Evolutionary conservation across 1,140 invertebrate genomes (phyloP).

Genomic region (Drosophila rufa): DNA sequence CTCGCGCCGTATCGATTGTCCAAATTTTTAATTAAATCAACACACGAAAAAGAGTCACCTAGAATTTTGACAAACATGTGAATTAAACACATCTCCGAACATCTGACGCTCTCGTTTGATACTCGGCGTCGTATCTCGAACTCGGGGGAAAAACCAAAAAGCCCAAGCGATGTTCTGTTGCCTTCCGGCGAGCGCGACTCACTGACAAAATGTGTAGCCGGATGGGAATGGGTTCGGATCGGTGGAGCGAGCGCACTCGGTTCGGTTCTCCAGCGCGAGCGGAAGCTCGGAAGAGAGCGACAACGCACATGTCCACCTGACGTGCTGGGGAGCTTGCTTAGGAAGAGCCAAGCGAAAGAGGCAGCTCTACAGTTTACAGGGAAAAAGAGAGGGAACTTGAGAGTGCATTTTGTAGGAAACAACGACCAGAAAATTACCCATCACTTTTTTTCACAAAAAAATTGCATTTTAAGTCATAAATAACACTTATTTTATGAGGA

Average conservation of each 20-base stretch:
- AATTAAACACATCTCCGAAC: slow-evolving; percentile 40
- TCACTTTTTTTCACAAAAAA: neutral
- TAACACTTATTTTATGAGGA: too few species aligned
- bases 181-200: slow-evolving; percentile 37
- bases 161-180: slow-evolving; percentile 41
- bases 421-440: neutral
- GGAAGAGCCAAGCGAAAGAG: slow-evolving; percentile 8
- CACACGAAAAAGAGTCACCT: slow-evolving; percentile 19
- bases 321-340: slow-evolving; percentile 6
- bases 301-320: slow-evolving; percentile 24
- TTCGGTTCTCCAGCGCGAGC: slow-evolving; percentile 27
- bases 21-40: slow-evolving; percentile 28
- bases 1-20: neutral
- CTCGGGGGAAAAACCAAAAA: slow-evolving; percentile 2
- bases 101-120: slow-evolving; percentile 11
- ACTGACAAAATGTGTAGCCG: slow-evolving; percentile 33
- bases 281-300: slow-evolving; percentile 21
- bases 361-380: neutral
- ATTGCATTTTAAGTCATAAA: neutral
- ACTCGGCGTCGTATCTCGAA: slow-evolving; percentile 1
- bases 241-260: slow-evolving; percentile 7
- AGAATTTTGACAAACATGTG: slow-evolving; percentile 67
- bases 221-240: slow-evolving; percentile 17
- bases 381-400: neutral
- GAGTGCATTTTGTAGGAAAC: neutral